Evolutionary conservation across 1,140 invertebrate species (phyloP), one percentile per base, ranked within the genome.

Genomic region (Periplaneta americana): DNA sequence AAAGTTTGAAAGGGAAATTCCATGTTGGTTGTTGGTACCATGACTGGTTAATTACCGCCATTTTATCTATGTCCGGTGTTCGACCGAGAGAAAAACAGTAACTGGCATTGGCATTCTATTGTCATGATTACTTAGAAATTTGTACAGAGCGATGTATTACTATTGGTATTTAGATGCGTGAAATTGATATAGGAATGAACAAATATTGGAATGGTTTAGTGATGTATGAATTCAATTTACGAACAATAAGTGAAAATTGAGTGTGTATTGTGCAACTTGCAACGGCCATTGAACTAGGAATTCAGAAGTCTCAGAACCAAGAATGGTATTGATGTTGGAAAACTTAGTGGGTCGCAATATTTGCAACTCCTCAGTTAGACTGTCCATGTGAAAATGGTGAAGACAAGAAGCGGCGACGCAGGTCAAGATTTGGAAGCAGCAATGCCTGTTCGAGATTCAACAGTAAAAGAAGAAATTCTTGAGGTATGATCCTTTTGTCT

Each of bases 321-420:
- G 66, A 80, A 80, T 80, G 80, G 34, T 66, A 66, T 80, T 75
- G 28, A 35, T 80, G 39, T 74, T 74, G 34, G 34, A 75, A 80
- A 35, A 66, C 17, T 8, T 66, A 34, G 74, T 34, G 74, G 34
- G 74, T 74, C 34, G 80, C 80, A 74, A 36, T 18, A 37, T 57
- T 66, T 80, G 80, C 80, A 66, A 37, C 74, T 31, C n/a, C 8
- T 75, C 28, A 34, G 80, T 74, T 33, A 35, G 74, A n/a, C 15
- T 39, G 33, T 35, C n/a, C 17, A 35, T 78, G 28, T 83, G 74
- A 83, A 81, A 78, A 83, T 83, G 82, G 79, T 80, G 74, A 83
- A 83, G 74, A 83, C 75, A 48, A 80, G 82, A 81, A 81, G 80
- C 36, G n/a, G 80, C 37, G 82, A 82, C 66, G 33, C 74, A 39